A percentile compares a stretch with the other conserved stretches of the same genome.
These are phyloP conservation scores for Leptinotarsa haldemani DNA, from an alignment of 2,888 invertebrate species.

Conservation along the genomic window DNA sequence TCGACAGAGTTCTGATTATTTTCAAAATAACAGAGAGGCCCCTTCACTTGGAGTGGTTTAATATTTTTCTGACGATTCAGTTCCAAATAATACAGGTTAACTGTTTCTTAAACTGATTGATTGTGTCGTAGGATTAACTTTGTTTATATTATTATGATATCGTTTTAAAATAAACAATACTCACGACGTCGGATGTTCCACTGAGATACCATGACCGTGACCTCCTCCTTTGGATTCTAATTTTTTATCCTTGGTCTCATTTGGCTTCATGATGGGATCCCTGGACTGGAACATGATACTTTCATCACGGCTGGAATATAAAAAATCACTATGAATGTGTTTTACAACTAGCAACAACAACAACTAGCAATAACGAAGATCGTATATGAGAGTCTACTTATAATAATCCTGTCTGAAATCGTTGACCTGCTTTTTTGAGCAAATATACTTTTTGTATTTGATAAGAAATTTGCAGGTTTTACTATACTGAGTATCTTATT, in stretches of 20 bases:
- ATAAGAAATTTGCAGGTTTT: not conserved
- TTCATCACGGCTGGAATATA: constrained; percentile 11
- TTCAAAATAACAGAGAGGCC: no score
- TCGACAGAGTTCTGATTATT: no score
- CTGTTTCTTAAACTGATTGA: no score
- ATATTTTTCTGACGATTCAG: no score
- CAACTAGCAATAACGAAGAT: not conserved
- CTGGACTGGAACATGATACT: constrained; percentile 63
- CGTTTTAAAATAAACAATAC: constrained; percentile 56
- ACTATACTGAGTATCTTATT: no score
- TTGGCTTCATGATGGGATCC: constrained; percentile 65
- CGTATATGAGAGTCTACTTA: not conserved
- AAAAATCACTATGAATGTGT: not conserved
- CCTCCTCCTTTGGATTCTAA: constrained; percentile 52
- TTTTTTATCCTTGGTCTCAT: constrained; percentile 56
- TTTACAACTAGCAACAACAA: not conserved
- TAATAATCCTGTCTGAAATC: not conserved
- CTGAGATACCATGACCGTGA: constrained; percentile 65
- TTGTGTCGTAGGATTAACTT: no score
- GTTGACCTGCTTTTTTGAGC: not conserved
- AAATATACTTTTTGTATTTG: not conserved
- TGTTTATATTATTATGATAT: no score
- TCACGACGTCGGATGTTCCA: constrained; percentile 77
- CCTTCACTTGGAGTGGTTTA: no score
- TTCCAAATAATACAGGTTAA: no score